Evolutionary conservation across 2,113 vertebrate genomes (phyloP).

Genomic region (Paralichthys olivaceus): DNA sequence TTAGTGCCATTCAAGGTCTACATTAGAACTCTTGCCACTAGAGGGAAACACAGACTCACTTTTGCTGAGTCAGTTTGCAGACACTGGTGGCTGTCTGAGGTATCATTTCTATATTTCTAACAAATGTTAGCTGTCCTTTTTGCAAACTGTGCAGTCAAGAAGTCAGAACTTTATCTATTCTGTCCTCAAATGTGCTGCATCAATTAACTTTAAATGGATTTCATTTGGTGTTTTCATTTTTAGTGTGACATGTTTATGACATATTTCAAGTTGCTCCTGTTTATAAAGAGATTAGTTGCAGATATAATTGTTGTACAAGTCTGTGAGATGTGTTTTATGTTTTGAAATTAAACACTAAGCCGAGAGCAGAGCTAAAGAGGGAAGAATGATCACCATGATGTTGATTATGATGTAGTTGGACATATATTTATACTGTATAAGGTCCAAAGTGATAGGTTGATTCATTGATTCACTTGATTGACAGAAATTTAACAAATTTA

Average conservation of each 20-base stretch:
- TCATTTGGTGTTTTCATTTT: not conserved
- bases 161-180: not conserved
- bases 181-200: not conserved
- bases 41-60: conserved; percentile 29
- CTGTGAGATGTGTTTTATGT: too few relatives aligned
- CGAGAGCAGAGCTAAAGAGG: too few relatives aligned
- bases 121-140: not conserved
- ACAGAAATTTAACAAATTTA: too few relatives aligned
- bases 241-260: too few relatives aligned
- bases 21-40: conserved; percentile 27
- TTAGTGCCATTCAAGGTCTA: not conserved
- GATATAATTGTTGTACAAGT: not conserved
- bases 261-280: too few relatives aligned
- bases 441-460: too few relatives aligned
- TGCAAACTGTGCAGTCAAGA: not conserved
- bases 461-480: too few relatives aligned
- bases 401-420: too few relatives aligned
- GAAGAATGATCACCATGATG: too few relatives aligned
- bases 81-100: not conserved
- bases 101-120: not conserved
- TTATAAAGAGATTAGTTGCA: too few relatives aligned
- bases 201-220: not conserved
- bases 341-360: too few relatives aligned
- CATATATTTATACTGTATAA: too few relatives aligned
- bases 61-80: not conserved